phyloP scores from a whole-genome alignment of 2,797 vertebrate species.

The Malurus leucopterus region DNA sequence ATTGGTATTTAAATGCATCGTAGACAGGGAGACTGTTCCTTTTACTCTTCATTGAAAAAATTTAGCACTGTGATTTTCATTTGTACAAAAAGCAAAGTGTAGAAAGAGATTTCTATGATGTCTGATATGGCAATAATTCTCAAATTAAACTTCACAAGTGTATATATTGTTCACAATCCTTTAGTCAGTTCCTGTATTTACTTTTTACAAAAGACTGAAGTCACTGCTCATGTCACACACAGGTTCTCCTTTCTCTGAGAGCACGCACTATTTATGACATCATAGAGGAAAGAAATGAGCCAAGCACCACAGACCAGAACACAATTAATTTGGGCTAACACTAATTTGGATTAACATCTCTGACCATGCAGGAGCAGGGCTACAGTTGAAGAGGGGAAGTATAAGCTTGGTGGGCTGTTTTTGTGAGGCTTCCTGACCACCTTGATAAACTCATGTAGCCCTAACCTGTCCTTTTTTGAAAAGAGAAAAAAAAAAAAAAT shows the following conservation, averaged over 20 bases:
- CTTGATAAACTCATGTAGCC: background rate
- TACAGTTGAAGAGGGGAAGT: background rate
- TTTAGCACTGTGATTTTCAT: background rate
- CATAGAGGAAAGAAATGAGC: background rate
- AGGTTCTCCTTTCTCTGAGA: slow-evolving; percentile 5
- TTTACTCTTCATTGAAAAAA: background rate
- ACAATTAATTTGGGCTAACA: background rate
- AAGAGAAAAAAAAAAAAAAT: background rate
- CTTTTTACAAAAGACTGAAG: background rate
- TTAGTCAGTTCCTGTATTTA: background rate
- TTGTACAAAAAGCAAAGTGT: background rate
- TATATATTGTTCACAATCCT: background rate
- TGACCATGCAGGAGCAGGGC: background rate
- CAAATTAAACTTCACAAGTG: background rate
- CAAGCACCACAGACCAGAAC: background rate
- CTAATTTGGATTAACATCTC: background rate
- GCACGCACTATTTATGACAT: background rate
- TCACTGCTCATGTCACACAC: background rate
- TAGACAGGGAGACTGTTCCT: background rate
- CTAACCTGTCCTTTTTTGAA: background rate
- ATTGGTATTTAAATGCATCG: background rate
- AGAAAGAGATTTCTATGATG: background rate
- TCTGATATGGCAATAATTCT: background rate
- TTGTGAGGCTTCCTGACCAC: background rate
- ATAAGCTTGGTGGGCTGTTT: background rate